phyloP scores from a whole-genome alignment of 2,113 vertebrate genomes.

The Scomber colias region DNA sequence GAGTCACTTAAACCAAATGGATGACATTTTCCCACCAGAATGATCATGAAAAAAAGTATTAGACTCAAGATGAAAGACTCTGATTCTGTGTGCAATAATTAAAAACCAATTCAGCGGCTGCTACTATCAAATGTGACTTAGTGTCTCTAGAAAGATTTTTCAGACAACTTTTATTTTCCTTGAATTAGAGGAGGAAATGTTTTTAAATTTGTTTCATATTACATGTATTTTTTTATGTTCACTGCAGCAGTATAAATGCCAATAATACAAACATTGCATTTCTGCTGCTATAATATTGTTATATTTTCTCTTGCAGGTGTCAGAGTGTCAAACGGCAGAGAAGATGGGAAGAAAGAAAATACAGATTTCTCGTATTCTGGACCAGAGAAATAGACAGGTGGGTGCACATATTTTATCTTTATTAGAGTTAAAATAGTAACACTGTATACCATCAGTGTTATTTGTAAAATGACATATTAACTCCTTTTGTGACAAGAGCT shows the following conservation, averaged over 20 bases:
- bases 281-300: neutral
- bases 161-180: neutral
- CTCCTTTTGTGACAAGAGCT: neutral
- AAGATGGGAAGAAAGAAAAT: constrained; percentile 97
- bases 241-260: neutral
- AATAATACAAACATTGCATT: neutral
- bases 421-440: neutral
- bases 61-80: neutral
- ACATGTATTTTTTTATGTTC: neutral
- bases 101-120: neutral
- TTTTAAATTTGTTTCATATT: neutral
- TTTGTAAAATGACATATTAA: no score
- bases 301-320: constrained; percentile 48
- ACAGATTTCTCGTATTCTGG: constrained; percentile 95
- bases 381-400: constrained; percentile 96
- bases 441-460: no score
- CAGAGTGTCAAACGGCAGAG: constrained; percentile 34
- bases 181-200: neutral
- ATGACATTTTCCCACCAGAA: constrained; percentile 74
- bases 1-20: constrained; percentile 57
- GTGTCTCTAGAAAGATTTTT: neutral
- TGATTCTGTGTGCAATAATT: neutral
- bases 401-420: neutral
- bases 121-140: neutral
- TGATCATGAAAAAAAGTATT: neutral